Conservation (phyloP, 2,888 invertebrate genomes). For the Prostheceraeus crozeri region DNA sequence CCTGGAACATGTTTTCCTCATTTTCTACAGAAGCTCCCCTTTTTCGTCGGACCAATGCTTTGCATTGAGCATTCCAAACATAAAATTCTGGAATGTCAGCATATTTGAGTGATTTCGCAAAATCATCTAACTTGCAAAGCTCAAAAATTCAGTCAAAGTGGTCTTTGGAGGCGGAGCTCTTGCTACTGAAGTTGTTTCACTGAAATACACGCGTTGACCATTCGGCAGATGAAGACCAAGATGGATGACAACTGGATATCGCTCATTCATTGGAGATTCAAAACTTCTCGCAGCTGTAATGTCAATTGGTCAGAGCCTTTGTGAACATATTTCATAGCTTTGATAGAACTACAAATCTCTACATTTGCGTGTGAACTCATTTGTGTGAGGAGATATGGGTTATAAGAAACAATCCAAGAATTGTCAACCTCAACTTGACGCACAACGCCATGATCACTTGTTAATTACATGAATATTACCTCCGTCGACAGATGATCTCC, state of each 20-base stretch:
- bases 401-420: constrained; percentile 37
- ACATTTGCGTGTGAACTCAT: constrained; percentile 48
- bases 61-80: too few species aligned
- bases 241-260: constrained; percentile 43
- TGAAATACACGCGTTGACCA: constrained; percentile 42
- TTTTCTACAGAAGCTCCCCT: too few species aligned
- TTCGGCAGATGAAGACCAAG: constrained; percentile 43
- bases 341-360: constrained; percentile 56
- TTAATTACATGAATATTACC: too few species aligned
- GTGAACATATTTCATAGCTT: constrained; percentile 56
- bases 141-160: constrained; percentile 8
- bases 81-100: constrained; percentile 41
- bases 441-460: too few species aligned
- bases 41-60: too few species aligned
- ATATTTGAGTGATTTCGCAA: constrained; percentile 40
- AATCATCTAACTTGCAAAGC: constrained; percentile 34
- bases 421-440: too few species aligned
- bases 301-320: constrained; percentile 49
- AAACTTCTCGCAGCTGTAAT: constrained; percentile 53
- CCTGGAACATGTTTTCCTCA: too few species aligned
- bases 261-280: constrained; percentile 47
- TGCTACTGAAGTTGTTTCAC: neutral
- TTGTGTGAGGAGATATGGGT: constrained; percentile 40
- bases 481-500: constrained; percentile 41
- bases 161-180: neutral